Evolutionary conservation across 2,888 invertebrate species (phyloP).

Genomic region (Drosophila subquinaria): DNA sequence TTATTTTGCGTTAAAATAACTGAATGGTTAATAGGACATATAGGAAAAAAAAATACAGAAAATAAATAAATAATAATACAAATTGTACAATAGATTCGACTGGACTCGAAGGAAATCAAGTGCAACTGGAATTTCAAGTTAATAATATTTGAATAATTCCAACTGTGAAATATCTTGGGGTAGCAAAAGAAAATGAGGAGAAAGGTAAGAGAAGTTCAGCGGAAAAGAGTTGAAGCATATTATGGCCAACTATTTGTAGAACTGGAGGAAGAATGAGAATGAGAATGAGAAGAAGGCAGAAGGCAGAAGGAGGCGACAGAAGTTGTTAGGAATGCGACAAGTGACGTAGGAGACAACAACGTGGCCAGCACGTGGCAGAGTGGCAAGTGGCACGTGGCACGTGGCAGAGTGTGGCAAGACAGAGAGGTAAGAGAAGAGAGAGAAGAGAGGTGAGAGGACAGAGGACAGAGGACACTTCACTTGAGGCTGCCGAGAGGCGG

Average conservation of each 20-base stretch:
- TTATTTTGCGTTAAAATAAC: no score
- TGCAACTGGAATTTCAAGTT: background rate
- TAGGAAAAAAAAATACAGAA: no score
- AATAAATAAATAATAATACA: background rate
- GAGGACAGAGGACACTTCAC: conserved; percentile 40
- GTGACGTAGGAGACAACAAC: conserved; percentile 26
- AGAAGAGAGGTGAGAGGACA: background rate
- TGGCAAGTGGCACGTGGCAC: conserved; percentile 36
- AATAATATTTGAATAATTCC: background rate
- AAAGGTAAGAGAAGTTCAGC: background rate
- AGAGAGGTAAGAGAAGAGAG: background rate
- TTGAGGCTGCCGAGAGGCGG: conserved; percentile 28
- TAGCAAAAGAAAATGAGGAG: background rate
- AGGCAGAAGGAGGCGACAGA: background rate
- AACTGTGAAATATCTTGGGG: background rate
- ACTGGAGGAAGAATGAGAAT: conserved; percentile 1
- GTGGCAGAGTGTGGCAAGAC: conserved; percentile 31
- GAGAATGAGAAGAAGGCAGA: background rate
- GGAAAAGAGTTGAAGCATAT: conserved; percentile 35
- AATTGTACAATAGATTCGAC: background rate
- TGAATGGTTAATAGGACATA: no score
- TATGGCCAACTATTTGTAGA: conserved; percentile 38
- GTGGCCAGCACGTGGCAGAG: conserved; percentile 30
- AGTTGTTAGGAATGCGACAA: conserved; percentile 50
- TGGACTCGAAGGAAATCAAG: background rate